Percentiles rank a stretch among this genome's conserved stretches.
Conservation (phyloP, 2,113 vertebrate genomes). For the Vombatus ursinus region DNA sequence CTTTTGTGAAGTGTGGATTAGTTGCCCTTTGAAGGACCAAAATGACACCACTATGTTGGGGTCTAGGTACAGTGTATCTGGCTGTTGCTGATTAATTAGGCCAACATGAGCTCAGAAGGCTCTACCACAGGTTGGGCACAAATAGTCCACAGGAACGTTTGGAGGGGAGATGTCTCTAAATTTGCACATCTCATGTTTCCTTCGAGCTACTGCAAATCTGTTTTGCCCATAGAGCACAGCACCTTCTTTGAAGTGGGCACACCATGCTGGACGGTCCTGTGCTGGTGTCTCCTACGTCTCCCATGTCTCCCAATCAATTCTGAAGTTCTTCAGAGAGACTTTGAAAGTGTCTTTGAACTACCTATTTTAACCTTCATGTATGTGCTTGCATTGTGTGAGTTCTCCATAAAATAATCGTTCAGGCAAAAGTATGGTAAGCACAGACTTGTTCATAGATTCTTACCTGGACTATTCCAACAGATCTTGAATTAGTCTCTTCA, state of each 20-base stretch:
- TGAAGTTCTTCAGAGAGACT: not conserved
- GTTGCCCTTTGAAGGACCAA: not conserved
- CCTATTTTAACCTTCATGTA: not conserved
- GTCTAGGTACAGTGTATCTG: not conserved
- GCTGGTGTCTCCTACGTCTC: no score
- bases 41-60: not conserved
- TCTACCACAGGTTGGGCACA: not conserved
- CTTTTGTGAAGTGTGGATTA: not conserved
- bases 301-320: not conserved
- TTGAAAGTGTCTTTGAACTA: not conserved
- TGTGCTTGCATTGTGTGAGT: not conserved
- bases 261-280: not conserved
- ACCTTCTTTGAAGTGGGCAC: not conserved
- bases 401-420: not conserved
- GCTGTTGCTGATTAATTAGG: not conserved
- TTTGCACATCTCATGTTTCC: not conserved
- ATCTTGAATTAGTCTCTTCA: not conserved
- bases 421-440: not conserved
- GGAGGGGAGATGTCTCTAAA: not conserved
- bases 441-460: not conserved
- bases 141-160: not conserved
- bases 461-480: not conserved
- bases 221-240: not conserved
- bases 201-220: not conserved
- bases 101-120: not conserved